A percentile compares a stretch with the other conserved stretches of the same genome.
These are phyloP conservation scores for Pantherophis alleghaniensis DNA, from an alignment of 2,797 vertebrate species.

Conservation along the genomic window DNA sequence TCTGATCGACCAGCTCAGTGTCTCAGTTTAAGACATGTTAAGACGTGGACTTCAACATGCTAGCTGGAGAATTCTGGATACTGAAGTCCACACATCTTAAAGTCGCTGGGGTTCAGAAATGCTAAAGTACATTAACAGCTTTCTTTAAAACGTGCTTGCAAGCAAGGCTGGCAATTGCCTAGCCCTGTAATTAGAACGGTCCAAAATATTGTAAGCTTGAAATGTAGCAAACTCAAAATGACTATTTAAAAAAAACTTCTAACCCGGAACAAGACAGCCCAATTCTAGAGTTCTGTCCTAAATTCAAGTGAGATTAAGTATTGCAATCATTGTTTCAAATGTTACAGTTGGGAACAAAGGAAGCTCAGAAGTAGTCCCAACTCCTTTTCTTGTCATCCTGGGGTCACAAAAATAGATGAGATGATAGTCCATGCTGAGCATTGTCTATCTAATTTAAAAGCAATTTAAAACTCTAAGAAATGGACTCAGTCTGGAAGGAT, in stretches of 20 bases:
- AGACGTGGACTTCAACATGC: background rate
- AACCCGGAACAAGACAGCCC: background rate
- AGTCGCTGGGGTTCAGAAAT: background rate
- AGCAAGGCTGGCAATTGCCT: background rate
- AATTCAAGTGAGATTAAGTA: background rate
- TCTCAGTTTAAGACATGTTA: background rate
- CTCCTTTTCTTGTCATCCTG: background rate
- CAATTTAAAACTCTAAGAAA: background rate
- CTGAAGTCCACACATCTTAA: background rate
- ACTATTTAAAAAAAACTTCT: too few relatives aligned
- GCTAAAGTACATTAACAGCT: background rate
- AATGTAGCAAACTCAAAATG: background rate
- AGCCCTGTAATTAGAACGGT: background rate
- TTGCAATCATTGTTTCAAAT: background rate
- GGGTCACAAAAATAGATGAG: background rate
- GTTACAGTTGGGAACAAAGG: background rate
- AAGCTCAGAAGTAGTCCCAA: background rate
- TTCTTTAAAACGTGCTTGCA: background rate
- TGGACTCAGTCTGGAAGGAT: background rate
- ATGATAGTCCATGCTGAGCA: background rate
- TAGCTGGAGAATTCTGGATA: background rate
- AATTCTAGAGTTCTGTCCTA: background rate
- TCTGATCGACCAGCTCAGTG: too few relatives aligned
- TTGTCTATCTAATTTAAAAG: background rate
- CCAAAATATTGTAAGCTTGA: background rate